phyloP scores from a whole-genome alignment of 2,113 vertebrate species.

The Elanoides forficatus region DNA sequence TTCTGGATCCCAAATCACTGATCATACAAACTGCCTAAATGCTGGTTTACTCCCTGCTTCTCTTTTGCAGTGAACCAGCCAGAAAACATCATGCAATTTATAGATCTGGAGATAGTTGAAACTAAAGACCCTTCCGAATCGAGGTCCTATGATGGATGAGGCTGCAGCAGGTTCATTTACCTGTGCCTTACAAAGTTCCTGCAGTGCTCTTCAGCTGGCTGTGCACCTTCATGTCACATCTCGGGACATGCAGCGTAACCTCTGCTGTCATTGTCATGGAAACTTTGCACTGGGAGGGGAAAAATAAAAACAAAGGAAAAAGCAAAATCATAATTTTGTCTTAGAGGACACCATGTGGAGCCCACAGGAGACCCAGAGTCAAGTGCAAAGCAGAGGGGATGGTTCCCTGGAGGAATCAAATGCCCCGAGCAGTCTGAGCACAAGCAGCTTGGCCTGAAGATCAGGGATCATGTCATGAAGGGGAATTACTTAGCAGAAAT shows the following conservation, averaged over 20 bases:
- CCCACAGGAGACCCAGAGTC: background rate
- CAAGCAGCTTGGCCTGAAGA: background rate
- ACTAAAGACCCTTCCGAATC: rapidly evolving
- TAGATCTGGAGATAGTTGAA: background rate
- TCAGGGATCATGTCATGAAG: background rate
- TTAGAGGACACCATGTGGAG: background rate
- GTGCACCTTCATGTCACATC: background rate
- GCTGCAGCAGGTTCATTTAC: background rate
- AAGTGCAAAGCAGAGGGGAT: background rate
- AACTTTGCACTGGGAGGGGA: background rate
- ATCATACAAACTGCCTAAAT: background rate
- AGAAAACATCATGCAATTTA: background rate
- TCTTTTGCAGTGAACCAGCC: background rate
- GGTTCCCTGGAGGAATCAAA: background rate
- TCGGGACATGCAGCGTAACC: rapidly evolving
- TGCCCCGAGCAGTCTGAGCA: background rate
- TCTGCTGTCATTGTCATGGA: background rate
- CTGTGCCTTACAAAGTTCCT: background rate
- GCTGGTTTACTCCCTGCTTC: background rate
- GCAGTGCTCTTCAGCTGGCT: background rate
- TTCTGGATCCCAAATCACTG: background rate
- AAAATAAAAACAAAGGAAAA: background rate
- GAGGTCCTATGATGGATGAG: rapidly evolving
- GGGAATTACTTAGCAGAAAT: background rate
- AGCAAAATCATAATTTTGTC: background rate